Conservation (phyloP, 92 coral and sea anemone species). For the Anthopleura xanthogrammica region DNA sequence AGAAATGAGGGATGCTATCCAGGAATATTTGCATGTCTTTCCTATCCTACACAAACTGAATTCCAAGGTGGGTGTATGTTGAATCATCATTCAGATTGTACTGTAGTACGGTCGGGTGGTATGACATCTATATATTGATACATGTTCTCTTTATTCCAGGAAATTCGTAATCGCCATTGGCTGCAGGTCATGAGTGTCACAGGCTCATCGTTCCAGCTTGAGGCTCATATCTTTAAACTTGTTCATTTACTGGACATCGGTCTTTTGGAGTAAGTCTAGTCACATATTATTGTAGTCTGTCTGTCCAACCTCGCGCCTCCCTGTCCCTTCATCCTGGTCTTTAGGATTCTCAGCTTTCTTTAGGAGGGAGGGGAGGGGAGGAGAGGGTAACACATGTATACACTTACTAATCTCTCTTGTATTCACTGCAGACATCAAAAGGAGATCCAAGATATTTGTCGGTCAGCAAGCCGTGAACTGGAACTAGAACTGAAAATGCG, state of each 20-base stretch:
- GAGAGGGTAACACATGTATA: background rate
- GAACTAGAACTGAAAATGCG: slow-evolving; percentile 96
- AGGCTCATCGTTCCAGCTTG: slow-evolving; percentile 96
- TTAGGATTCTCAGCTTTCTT: background rate
- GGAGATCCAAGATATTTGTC: slow-evolving; percentile 87
- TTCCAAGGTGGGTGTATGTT: slow-evolving; percentile 62
- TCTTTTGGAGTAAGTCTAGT: slow-evolving; percentile 77
- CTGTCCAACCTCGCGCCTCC: background rate
- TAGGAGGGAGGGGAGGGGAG: no score
- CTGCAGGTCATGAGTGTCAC: slow-evolving; percentile 99
- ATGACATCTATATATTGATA: background rate
- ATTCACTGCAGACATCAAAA: slow-evolving; percentile 63
- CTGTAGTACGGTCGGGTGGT: no score
- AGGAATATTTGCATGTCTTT: slow-evolving; percentile 85
- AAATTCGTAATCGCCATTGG: slow-evolving; percentile 99
- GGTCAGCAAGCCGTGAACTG: slow-evolving; percentile 95
- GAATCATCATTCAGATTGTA: background rate
- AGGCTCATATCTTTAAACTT: slow-evolving; percentile 95
- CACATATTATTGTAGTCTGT: no score
- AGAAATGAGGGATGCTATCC: slow-evolving; percentile 89
- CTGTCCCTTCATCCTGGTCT: background rate
- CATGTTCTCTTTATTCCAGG: slow-evolving; percentile 43
- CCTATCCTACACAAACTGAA: slow-evolving; percentile 93
- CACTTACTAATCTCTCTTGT: background rate
- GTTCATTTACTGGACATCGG: slow-evolving; percentile 92